Evolutionary conservation across 2,797 vertebrate genomes (phyloP).

Genomic region (Selene dorsalis): DNA sequence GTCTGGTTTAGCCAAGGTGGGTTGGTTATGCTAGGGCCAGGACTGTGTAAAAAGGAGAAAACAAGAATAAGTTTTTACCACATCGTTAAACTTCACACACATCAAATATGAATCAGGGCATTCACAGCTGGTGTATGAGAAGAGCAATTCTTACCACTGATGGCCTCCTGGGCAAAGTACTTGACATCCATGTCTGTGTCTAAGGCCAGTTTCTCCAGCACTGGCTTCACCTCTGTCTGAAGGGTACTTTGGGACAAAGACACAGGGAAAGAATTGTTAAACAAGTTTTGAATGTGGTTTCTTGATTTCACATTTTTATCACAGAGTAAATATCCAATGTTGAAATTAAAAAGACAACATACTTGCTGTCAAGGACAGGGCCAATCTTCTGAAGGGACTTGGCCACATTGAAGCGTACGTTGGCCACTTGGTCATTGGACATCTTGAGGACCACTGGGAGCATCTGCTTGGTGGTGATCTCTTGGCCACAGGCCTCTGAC

Average conservation of each 20-base stretch:
- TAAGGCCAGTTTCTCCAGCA: conserved; percentile 90
- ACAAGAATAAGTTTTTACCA: neutral
- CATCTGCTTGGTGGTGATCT: conserved; percentile 95
- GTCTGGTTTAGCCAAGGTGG: conserved; percentile 55
- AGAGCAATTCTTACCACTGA: conserved; percentile 85
- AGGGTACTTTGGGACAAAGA: conserved; percentile 81
- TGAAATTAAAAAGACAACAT: conserved; percentile 53
- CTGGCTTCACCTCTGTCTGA: conserved; percentile 90
- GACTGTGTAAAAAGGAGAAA: conserved; percentile 77
- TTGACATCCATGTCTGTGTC: conserved; percentile 95
- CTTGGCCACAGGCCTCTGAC: conserved; percentile 91
- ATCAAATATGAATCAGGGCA: neutral
- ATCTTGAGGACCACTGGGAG: conserved; percentile 92
- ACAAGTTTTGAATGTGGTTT: neutral
- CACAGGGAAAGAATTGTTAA: neutral
- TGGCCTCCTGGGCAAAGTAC: conserved; percentile 94
- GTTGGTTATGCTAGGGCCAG: conserved; percentile 86
- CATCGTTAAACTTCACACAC: neutral
- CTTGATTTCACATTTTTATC: neutral
- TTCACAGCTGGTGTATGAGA: neutral
- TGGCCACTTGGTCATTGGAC: conserved; percentile 94
- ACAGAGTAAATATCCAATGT: neutral
- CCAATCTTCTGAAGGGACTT: conserved; percentile 94
- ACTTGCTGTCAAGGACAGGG: conserved; percentile 89
- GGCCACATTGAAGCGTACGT: conserved; percentile 94